These are phyloP conservation scores for Cranoglanis bouderius DNA, from an alignment of 2,113 vertebrate genomes.

Conservation along the genomic window DNA sequence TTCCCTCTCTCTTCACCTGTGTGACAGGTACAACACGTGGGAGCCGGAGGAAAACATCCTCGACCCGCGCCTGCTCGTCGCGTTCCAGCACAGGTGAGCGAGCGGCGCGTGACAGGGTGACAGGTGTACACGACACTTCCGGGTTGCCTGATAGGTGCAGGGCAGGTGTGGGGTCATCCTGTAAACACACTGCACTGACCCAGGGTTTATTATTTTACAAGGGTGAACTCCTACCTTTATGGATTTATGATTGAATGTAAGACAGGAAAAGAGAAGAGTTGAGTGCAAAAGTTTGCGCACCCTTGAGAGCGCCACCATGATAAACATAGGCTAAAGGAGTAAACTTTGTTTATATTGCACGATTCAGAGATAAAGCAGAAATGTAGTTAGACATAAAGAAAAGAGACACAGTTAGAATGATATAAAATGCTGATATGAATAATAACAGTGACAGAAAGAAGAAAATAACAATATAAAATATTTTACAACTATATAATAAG, in stretches of 20 bases:
- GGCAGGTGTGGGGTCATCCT: not conserved
- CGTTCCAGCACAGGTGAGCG: slow-evolving; percentile 50
- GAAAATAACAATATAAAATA: not conserved
- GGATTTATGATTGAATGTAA: not conserved
- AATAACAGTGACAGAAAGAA: not conserved
- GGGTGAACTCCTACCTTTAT: not conserved
- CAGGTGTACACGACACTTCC: slow-evolving; percentile 9
- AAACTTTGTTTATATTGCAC: not conserved
- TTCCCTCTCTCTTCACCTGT: not conserved
- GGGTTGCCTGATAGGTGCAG: not conserved
- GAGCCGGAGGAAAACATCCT: slow-evolving; percentile 54
- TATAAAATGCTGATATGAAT: not conserved
- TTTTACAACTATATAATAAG: not conserved
- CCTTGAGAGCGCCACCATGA: not conserved
- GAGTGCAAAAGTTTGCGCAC: not conserved
- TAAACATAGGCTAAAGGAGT: not conserved
- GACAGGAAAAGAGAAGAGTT: not conserved
- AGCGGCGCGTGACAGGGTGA: not conserved
- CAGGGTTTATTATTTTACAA: not conserved
- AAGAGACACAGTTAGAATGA: not conserved
- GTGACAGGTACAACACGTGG: slow-evolving; percentile 53
- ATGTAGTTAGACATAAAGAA: not conserved
- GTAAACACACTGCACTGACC: not conserved
- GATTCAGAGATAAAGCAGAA: not conserved
- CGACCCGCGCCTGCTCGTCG: slow-evolving; percentile 49